Base-by-base conservation (phyloP, 2,888 invertebrate genomes). In the Eumerus sabulonum region DNA sequence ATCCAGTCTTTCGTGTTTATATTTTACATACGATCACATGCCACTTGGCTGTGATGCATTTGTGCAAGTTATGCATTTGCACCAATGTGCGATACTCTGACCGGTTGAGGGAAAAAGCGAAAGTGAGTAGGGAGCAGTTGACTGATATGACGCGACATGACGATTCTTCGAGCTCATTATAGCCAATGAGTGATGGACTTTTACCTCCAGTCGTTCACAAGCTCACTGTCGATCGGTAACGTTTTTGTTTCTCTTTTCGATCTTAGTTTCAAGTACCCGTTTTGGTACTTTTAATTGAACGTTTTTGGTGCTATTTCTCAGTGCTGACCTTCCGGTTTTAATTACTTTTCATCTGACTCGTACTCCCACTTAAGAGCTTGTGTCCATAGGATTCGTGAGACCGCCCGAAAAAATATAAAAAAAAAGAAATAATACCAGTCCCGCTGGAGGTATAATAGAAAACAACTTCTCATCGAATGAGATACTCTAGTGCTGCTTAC, bases 131-230 rank as follows among this genome's bases (percentile, higher is more conserved):
- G 59, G 79, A 53, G 59, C 66, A 42, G 35, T 54, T 13, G 27
- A 47, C 1, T 27, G 44, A 40, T 42, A 47, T 42, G 50, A 70
- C 14, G 14, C 14, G 38, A 44, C 18, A 14, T 50, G 27, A 27
- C 7, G n/a, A n/a, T n/a, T n/a, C n/a, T n/a, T n/a, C 44, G 47
- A 62, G 51, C 51, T 60, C 53, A 70, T 64, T 68, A 63, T 59
- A 73, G 54, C 1, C 60, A 53, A 47, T 45, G 59, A 53, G 14
- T 72, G 67, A 67, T 73, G 56, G 64, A 73, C 73, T 73, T 79
- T 79, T 79, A 60, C 73, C 73, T 70, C 59, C 73, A 79, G 79
- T 73, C 68, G 38, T 56, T 64, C 44, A 51, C 63, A 40, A 79
- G 68, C 74, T 48, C 47, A 79, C 44, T 54, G 53, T 57, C 45